Percentiles rank a stretch among this genome's conserved stretches.
phyloP scores from a whole-genome alignment of 2,888 invertebrate species.

The Norana najaformis region DNA sequence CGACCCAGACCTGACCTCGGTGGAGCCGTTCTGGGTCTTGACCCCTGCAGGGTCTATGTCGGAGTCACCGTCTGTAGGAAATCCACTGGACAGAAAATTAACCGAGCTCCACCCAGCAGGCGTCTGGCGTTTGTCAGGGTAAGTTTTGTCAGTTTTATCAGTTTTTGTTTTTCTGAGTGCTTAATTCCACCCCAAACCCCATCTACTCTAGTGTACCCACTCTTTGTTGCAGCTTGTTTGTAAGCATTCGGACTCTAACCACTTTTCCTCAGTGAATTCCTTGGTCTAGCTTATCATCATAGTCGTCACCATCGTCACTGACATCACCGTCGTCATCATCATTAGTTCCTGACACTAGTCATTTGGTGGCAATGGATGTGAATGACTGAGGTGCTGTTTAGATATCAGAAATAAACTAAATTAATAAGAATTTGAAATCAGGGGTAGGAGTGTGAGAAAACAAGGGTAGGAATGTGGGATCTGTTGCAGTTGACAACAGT shows the following conservation, averaged over 20 bases:
- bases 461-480: no score
- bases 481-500: no score
- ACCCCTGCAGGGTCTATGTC: not conserved
- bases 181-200: no score
- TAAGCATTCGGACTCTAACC: not conserved
- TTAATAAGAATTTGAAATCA: no score
- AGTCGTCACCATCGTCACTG: no score
- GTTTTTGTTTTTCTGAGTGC: not conserved
- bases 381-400: no score
- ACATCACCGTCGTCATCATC: no score
- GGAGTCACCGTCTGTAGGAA: not conserved
- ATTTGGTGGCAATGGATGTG: no score
- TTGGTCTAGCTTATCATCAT: not conserved
- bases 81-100: not conserved
- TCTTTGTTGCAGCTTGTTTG: not conserved
- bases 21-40: not conserved
- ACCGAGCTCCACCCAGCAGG: not conserved
- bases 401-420: no score
- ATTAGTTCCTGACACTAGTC: no score
- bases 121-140: not conserved
- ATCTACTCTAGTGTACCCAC: not conserved
- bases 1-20: not conserved
- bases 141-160: not conserved
- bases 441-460: no score
- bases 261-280: not conserved